Conservation (phyloP, 2,113 vertebrate genomes). For the Poeciliopsis retropinna region DNA sequence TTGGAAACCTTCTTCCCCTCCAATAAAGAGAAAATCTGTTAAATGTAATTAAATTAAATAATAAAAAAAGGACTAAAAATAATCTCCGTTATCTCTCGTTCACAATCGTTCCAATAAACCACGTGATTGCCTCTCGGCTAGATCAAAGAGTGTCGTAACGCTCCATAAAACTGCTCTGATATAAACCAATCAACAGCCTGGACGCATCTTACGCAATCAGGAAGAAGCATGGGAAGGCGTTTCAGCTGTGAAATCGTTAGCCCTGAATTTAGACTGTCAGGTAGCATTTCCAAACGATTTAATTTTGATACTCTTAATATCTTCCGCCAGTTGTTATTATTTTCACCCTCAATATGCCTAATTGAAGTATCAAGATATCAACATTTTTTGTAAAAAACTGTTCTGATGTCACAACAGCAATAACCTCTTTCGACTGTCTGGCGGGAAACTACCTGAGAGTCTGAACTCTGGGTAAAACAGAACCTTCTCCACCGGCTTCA, state of each 20-base stretch:
- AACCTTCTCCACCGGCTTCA: fast-evolving
- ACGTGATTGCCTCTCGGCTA: too few relatives aligned
- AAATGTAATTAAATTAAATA: too few relatives aligned
- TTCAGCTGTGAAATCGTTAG: fast-evolving
- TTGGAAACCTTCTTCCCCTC: too few relatives aligned
- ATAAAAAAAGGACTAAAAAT: too few relatives aligned
- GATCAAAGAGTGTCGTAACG: too few relatives aligned
- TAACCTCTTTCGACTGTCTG: fast-evolving
- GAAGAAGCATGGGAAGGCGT: not conserved
- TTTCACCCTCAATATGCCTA: too few relatives aligned
- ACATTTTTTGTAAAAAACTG: not conserved
- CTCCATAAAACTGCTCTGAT: too few relatives aligned
- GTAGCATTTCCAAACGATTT: fast-evolving
- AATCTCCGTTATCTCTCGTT: too few relatives aligned
- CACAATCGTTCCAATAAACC: too few relatives aligned
- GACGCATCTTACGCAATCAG: fast-evolving
- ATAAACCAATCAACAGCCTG: not conserved
- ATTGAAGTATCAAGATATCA: not conserved
- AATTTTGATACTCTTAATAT: not conserved
- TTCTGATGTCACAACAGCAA: not conserved
- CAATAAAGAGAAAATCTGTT: too few relatives aligned
- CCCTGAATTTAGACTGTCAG: not conserved
- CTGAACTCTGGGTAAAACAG: not conserved
- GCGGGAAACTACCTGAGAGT: constrained; percentile 13
- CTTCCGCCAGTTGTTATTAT: not conserved